phyloP scores from a whole-genome alignment of 2,113 vertebrate species.

The Cyphomyrus discorhynchus region DNA sequence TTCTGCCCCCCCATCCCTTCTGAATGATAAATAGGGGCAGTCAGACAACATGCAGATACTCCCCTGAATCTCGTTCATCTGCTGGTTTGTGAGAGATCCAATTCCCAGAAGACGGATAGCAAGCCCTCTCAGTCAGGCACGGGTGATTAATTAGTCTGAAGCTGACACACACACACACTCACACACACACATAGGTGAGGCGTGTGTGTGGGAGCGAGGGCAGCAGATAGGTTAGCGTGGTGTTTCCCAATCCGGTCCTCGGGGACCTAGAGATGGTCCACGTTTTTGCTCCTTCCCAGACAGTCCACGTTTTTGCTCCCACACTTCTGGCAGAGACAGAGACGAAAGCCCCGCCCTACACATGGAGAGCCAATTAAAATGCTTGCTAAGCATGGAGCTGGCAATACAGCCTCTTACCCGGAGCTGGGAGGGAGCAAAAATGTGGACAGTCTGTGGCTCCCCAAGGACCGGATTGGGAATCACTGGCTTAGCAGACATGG shows the following conservation, averaged over 20 bases:
- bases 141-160: conserved; percentile 3
- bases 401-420: neutral
- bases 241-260: neutral
- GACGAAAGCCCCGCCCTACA: neutral
- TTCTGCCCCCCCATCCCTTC: too few species aligned
- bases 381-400: neutral
- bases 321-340: neutral
- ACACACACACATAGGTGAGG: neutral
- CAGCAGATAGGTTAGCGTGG: neutral
- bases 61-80: conserved; percentile 6
- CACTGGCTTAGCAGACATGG: neutral
- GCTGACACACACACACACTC: neutral
- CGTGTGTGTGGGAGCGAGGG: neutral
- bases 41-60: neutral
- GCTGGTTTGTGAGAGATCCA: neutral
- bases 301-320: neutral
- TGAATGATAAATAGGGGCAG: neutral
- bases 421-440: neutral
- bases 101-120: neutral
- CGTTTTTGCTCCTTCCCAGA: neutral
- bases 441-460: neutral
- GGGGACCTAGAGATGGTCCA: neutral
- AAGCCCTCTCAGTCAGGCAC: neutral
- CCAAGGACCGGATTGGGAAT: neutral
- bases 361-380: neutral